Evolutionary conservation across 2,797 vertebrate genomes (phyloP).

Genomic region (Sciurus carolinensis): DNA sequence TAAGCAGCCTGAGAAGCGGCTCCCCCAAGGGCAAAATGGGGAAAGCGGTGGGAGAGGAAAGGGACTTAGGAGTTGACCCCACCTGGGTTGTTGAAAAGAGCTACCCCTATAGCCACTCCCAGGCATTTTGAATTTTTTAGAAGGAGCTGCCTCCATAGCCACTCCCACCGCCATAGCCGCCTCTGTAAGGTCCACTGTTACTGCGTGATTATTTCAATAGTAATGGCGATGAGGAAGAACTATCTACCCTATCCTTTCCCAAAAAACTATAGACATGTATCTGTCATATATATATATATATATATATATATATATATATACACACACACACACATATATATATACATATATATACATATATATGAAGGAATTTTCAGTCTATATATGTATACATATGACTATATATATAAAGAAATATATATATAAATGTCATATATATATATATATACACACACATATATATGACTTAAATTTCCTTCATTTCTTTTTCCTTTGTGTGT

Average conservation of each 20-base stretch:
- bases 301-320: too few species aligned
- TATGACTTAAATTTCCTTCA: too few species aligned
- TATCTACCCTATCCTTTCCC: background rate
- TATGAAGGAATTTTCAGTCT: too few species aligned
- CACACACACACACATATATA: too few species aligned
- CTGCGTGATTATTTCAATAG: conserved; percentile 86
- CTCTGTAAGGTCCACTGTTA: conserved; percentile 96
- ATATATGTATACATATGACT: too few species aligned
- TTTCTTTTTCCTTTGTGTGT: too few species aligned
- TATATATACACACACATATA: too few species aligned
- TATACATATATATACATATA: too few species aligned
- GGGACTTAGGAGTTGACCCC: conserved; percentile 86
- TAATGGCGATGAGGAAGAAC: background rate
- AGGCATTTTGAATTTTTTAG: conserved; percentile 72
- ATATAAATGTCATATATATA: too few species aligned
- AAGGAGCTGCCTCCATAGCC: conserved; percentile 90
- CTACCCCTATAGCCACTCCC: conserved; percentile 85
- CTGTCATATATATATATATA: background rate
- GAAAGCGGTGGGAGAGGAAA: conserved; percentile 82
- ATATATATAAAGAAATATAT: too few species aligned
- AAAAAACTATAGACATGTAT: background rate
- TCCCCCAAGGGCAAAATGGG: conserved; percentile 79
- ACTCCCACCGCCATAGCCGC: conserved; percentile 94
- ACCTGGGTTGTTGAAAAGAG: conserved; percentile 85
- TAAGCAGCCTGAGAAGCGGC: conserved; percentile 59